A percentile compares a stretch with the other conserved stretches of the same genome.
These are phyloP conservation scores for Hemibagrus wyckioides DNA, from an alignment of 2,113 vertebrate species.

Conservation along the genomic window DNA sequence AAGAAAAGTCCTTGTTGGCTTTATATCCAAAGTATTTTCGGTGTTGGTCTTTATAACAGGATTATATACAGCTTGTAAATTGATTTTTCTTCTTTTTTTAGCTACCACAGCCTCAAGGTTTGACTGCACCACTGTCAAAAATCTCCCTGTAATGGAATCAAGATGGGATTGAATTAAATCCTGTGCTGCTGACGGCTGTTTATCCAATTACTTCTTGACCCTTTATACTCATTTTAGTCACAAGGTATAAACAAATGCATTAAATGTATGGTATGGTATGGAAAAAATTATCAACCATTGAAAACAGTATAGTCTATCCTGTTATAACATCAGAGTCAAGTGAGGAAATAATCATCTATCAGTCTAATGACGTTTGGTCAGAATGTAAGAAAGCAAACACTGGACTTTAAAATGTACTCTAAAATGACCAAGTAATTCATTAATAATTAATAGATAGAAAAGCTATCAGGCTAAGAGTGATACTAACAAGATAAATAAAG, in stretches of 20 bases:
- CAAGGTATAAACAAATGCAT: neutral
- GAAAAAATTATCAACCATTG: neutral
- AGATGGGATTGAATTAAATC: neutral
- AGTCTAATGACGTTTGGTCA: neutral
- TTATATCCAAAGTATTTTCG: neutral
- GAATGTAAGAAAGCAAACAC: neutral
- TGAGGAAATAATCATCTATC: neutral
- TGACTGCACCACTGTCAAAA: neutral
- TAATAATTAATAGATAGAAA: no score
- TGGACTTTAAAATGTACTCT: neutral
- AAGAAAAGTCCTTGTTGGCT: neutral
- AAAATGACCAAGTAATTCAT: no score
- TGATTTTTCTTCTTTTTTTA: constrained; percentile 11
- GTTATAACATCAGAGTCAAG: neutral
- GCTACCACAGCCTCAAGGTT: constrained; percentile 9
- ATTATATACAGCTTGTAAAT: constrained; percentile 11
- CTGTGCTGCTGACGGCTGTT: neutral
- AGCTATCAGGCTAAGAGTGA: no score
- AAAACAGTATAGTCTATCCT: neutral
- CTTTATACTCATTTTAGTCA: neutral
- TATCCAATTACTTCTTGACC: neutral
- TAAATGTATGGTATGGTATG: neutral
- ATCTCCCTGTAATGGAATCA: constrained; percentile 3
- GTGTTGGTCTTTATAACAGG: constrained; percentile 7
- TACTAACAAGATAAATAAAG: no score